These are phyloP conservation scores for Rhamphomyia laevipes DNA, from an alignment of 2,888 invertebrate species.

Conservation along the genomic window DNA sequence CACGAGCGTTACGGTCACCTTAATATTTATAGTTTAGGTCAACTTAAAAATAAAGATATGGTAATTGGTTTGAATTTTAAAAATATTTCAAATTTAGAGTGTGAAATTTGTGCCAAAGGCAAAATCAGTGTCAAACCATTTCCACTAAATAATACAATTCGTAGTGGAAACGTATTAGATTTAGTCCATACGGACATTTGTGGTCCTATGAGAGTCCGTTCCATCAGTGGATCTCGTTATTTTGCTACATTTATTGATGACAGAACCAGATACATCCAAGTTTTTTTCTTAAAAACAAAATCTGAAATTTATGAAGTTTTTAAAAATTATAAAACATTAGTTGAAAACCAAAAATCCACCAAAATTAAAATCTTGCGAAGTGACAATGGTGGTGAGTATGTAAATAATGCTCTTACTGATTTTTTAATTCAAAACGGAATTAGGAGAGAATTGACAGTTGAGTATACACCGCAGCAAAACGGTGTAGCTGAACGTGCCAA, in stretches of 20 bases:
- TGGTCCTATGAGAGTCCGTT: constrained; percentile 10
- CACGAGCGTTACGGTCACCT: too few species aligned
- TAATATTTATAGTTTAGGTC: too few species aligned
- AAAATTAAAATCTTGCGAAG: constrained; percentile 11
- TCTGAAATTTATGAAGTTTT: neutral
- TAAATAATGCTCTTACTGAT: constrained; percentile 9
- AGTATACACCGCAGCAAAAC: constrained; percentile 18
- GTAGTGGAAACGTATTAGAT: constrained; percentile 3
- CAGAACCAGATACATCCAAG: constrained; percentile 7
- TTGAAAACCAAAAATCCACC: too few species aligned
- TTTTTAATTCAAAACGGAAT: constrained; percentile 13
- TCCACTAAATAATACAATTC: too few species aligned
- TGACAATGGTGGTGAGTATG: constrained; percentile 11
- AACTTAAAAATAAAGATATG: too few species aligned
- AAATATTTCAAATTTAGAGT: too few species aligned
- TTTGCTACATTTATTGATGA: constrained; percentile 14
- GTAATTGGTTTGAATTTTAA: too few species aligned
- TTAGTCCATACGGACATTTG: constrained; percentile 14
- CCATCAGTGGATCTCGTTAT: constrained; percentile 8
- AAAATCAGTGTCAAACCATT: too few species aligned
- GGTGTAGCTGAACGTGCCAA: constrained; percentile 16
- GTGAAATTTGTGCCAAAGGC: too few species aligned
- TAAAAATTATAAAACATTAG: constrained; percentile 8
- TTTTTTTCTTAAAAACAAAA: too few species aligned
- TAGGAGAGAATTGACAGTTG: constrained; percentile 11